A percentile compares a stretch with the other conserved stretches of the same genome.
Conservation (phyloP, 2,113 vertebrate genomes). For the Sylvietta virens region DNA sequence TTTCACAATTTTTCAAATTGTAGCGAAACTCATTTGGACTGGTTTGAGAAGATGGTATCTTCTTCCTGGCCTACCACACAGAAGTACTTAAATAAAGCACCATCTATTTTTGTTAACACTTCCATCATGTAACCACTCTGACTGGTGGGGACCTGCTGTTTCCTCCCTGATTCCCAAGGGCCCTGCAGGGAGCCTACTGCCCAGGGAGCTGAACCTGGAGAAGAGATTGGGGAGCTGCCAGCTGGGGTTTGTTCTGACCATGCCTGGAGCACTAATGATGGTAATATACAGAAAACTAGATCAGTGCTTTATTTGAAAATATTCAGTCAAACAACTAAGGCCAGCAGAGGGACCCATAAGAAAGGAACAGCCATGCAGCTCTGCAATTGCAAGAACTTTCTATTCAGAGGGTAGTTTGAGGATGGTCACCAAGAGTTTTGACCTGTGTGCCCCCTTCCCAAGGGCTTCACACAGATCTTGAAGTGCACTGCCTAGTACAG, state of each 20-base stretch:
- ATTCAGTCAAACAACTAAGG: background rate
- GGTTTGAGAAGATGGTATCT: background rate
- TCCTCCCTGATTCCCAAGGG: background rate
- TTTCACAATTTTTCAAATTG: background rate
- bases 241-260: background rate
- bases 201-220: background rate
- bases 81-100: background rate
- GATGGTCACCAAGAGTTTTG: background rate
- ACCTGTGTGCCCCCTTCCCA: background rate
- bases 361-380: background rate
- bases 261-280: background rate
- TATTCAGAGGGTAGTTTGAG: background rate
- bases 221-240: background rate
- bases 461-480: background rate
- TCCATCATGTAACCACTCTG: background rate
- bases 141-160: background rate
- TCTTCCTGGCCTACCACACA: background rate
- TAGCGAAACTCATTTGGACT: background rate
- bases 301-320: background rate
- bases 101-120: background rate
- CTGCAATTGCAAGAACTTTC: background rate
- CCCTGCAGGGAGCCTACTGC: background rate
- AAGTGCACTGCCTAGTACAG: background rate
- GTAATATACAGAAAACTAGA: background rate
- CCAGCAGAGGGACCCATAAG: constrained; percentile 49